Evolutionary conservation across 2,888 invertebrate species (phyloP).

Genomic region (Plebejus argus): DNA sequence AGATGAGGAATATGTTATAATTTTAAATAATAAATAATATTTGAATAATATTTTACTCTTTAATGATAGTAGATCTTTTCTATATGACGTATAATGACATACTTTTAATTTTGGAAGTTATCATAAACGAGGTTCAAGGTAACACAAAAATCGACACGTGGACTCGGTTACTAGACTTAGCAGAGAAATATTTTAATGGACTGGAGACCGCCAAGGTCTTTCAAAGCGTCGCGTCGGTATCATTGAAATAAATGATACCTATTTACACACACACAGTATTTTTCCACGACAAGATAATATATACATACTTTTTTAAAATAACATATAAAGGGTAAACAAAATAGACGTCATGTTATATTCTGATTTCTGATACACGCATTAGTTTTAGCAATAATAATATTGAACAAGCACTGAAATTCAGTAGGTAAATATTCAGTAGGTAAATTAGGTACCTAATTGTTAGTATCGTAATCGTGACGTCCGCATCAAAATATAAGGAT

Average conservation of each 20-base stretch:
- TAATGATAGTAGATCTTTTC: not conserved
- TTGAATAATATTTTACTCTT: not conserved
- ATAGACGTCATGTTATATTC: too few relatives aligned
- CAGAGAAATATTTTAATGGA: not conserved
- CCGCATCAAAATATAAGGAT: not conserved
- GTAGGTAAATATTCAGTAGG: too few relatives aligned
- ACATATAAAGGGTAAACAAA: not conserved
- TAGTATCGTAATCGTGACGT: not conserved
- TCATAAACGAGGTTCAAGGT: not conserved
- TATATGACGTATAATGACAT: too few relatives aligned
- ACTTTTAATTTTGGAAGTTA: not conserved
- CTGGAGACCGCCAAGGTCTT: not conserved
- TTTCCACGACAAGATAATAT: not conserved
- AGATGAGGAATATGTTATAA: not conserved
- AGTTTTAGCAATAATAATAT: not conserved
- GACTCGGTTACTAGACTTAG: not conserved
- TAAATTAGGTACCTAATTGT: too few relatives aligned
- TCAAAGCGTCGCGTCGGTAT: not conserved
- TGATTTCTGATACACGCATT: not conserved
- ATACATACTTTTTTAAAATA: not conserved
- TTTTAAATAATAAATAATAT: not conserved
- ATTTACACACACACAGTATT: not conserved
- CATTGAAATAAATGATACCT: not conserved
- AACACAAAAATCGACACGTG: constrained; percentile 12
- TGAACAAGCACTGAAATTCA: not conserved